These are phyloP conservation scores for Heliocidaris erythrogramma DNA, from an alignment of 35 echinoderm and acorn worm genomes.

Conservation along the genomic window DNA sequence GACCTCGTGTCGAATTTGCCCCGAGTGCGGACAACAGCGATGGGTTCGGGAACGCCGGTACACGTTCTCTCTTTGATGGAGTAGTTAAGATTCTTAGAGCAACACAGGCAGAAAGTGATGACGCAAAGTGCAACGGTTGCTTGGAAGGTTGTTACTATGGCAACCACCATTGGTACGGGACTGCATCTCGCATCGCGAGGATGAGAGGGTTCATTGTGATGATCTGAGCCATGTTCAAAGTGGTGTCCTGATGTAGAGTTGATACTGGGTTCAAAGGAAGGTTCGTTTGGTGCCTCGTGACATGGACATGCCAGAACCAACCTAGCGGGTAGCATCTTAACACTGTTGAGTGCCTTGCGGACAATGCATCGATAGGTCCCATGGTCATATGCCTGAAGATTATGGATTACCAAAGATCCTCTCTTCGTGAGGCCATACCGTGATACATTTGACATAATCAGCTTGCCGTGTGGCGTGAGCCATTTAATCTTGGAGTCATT, in stretches of 20 bases:
- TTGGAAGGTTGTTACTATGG: constrained; percentile 68
- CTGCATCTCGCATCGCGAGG: constrained; percentile 25
- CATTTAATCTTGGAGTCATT: constrained; percentile 29
- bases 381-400: constrained; percentile 41
- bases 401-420: constrained; percentile 6
- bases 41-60: constrained; percentile 43
- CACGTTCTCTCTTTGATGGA: constrained; percentile 27
- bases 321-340: constrained; percentile 43
- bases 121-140: constrained; percentile 62
- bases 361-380: constrained; percentile 58
- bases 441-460: constrained; percentile 31
- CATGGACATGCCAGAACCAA: constrained; percentile 59
- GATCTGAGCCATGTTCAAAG: not conserved
- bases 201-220: not conserved
- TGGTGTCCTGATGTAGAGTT: not conserved
- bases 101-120: constrained; percentile 57
- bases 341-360: constrained; percentile 25
- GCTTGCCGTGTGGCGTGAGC: constrained; percentile 14
- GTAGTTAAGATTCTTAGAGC: constrained; percentile 31
- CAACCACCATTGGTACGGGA: constrained; percentile 60
- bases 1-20: constrained; percentile 18
- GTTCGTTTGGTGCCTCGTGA: constrained; percentile 11
- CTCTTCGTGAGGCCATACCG: constrained; percentile 15
- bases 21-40: not conserved
- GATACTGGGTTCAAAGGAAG: not conserved